Evolutionary conservation across 2,113 vertebrate species (phyloP).

Genomic region (Etheostoma spectabile): DNA sequence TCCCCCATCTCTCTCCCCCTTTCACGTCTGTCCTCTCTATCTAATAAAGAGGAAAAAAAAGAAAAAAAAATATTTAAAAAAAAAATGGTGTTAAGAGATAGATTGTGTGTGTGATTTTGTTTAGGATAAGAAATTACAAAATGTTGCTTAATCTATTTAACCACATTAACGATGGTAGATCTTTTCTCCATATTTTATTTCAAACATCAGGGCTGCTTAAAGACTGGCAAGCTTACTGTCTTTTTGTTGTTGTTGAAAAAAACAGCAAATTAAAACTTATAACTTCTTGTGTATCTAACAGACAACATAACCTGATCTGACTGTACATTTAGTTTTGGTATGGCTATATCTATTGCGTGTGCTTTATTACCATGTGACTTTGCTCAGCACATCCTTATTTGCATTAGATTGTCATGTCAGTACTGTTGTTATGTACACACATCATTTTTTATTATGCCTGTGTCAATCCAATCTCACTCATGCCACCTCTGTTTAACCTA

Average conservation of each 20-base stretch:
- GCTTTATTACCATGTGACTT: background rate
- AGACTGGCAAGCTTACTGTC: too few relatives aligned
- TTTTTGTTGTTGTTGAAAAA: too few relatives aligned
- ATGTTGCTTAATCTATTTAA: background rate
- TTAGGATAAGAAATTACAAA: too few relatives aligned
- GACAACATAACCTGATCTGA: background rate
- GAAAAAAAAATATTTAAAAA: too few relatives aligned
- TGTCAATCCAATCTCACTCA: background rate
- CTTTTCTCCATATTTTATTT: background rate
- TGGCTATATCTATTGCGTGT: background rate
- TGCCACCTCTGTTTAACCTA: background rate
- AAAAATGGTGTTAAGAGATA: too few relatives aligned
- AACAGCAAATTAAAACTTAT: background rate
- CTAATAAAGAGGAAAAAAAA: too few relatives aligned
- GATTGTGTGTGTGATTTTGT: background rate
- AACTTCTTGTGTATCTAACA: background rate
- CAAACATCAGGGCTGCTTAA: background rate
- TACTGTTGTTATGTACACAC: conserved; percentile 19
- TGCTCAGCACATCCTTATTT: conserved; percentile 47
- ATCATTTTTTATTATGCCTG: background rate
- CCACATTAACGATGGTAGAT: background rate
- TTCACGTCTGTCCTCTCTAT: too few relatives aligned
- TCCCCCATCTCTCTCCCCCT: too few relatives aligned
- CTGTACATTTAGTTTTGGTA: background rate
- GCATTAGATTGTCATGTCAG: background rate